A percentile compares a stretch with the other conserved stretches of the same genome.
Evolutionary conservation across 1,140 invertebrate species (phyloP).

Genomic region (Mya arenaria): DNA sequence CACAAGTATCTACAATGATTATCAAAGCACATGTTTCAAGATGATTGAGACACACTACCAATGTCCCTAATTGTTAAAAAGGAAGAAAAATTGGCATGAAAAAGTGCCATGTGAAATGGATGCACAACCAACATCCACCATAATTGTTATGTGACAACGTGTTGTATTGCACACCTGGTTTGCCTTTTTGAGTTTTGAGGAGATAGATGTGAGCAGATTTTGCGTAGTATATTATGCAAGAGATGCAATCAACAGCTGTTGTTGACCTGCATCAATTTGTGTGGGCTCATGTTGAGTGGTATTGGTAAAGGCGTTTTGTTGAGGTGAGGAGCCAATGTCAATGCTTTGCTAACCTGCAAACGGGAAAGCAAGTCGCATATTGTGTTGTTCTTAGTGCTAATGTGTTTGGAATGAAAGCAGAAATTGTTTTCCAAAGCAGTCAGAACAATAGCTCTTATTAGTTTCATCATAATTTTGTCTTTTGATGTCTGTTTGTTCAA

Average conservation of each 20-base stretch:
- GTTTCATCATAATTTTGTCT: constrained; percentile 3
- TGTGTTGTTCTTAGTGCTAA: not conserved
- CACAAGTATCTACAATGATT: too few species aligned
- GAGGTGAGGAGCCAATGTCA: constrained; percentile 11
- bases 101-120: too few species aligned
- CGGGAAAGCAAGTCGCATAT: constrained; percentile 23
- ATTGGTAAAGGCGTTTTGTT: not conserved
- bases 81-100: too few species aligned
- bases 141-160: too few species aligned
- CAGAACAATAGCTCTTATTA: constrained; percentile 3
- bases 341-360: not conserved
- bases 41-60: too few species aligned
- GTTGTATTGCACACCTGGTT: too few species aligned
- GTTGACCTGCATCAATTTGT: not conserved
- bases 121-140: too few species aligned
- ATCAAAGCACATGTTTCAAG: too few species aligned
- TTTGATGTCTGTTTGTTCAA: constrained; percentile 23
- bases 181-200: too few species aligned
- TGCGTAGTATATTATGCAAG: too few species aligned
- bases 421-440: not conserved
- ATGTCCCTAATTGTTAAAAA: too few species aligned
- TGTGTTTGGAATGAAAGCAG: not conserved
- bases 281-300: not conserved
- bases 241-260: not conserved
- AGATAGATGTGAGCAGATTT: too few species aligned